Base-by-base conservation (phyloP, 2,797 vertebrate genomes). In the Cossypha polioptera region DNA sequence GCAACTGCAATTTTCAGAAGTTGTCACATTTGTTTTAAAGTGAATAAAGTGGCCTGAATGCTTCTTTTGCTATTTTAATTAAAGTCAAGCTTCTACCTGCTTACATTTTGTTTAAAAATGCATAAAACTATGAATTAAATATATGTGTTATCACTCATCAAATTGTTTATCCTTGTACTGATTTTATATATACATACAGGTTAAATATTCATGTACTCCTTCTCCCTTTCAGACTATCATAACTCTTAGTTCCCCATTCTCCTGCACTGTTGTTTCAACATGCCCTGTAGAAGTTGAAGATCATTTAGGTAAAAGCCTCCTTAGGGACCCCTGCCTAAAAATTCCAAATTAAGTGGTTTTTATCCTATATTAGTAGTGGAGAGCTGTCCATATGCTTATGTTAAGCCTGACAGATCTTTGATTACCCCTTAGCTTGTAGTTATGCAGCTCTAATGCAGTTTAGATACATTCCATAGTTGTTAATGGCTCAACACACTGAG, bases 381-480 rank as follows among this genome's bases (percentile, higher is more conserved):
- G 85, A 96, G 73, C 48, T 88, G 71, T 87, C 97, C 97, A 97
- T 97, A 97, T 97, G 97, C 93, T 97, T 91, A 91, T 1, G 95
- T 71, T 97, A 97, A 98, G 96, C 96, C 95, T 97, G 93, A 98
- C 96, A 97, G 97, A 97, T 92, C 94, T 95, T 97, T 42, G 86
- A 97, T 96, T 96, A 97, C 59, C 48, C 95, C 72, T 97, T 84
- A 95, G 92, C 95, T 95, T 96, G 90, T 96, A 95, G 91, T 95
- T 95, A 92, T 83, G 79, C 58, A 95, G 91, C 77, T 87, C 65
- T 75, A 96, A 86, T 42, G 78, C 87, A 96, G 71, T 92, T 96
- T 91, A 94, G 89, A 91, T 83, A 92, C 90, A 73, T 96, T 91
- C 88, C 81, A 72, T 62, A 94, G 93, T 47, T 90, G 91, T 92